Base-by-base conservation (phyloP, 2,888 invertebrate genomes). In the Amphimallon solstitiale region DNA sequence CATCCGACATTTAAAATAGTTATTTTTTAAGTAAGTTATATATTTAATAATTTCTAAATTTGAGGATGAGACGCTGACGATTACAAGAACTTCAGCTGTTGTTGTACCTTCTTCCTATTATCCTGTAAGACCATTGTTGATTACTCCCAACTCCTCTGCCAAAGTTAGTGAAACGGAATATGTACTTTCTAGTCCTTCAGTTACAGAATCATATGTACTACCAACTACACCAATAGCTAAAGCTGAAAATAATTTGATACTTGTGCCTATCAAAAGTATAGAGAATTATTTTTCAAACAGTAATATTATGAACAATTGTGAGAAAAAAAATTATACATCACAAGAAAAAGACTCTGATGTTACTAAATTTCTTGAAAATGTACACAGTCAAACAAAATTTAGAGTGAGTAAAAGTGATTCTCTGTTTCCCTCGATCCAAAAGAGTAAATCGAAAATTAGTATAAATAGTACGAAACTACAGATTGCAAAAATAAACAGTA, bases 61-160 rank as follows among this genome's bases (percentile, higher is more conserved):
- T 19, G 56, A 64, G 64, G 64, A 56, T 9, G 23, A 9, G 10
- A 54, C 29, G 1, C 46, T 64, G 19, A 37, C 64, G 17, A 34
- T 64, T 6, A 21, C 49, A 21, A 54, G 64, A 45, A 38, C 61
- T 3, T 61, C 60, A 35, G 43, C 45, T 10, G 51, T 48, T 29
- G 45, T 60, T 3, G 17, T 51, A 17, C 65, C 61, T 15, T 34
- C 51, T 9, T n/a, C 21, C 45, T n/a, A 21, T 2, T 60, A 43
- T 2, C 51, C 60, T n/a, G 34, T 65, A 12, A 54, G 46, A 56
- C 66, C 66, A 21, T 35, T 63, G 12, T 49, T 66, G 19, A 43
- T 66, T 19, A 66, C 66, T 9, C 66, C 66, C 15, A 37, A 62
- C 14, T 66, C 66, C 10, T 66, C 66, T 9, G 66, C 63, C 2